Evolutionary conservation across 2,888 invertebrate species (phyloP), one percentile per base, ranked within the genome.

Genomic region (Serripes groenlandicus): DNA sequence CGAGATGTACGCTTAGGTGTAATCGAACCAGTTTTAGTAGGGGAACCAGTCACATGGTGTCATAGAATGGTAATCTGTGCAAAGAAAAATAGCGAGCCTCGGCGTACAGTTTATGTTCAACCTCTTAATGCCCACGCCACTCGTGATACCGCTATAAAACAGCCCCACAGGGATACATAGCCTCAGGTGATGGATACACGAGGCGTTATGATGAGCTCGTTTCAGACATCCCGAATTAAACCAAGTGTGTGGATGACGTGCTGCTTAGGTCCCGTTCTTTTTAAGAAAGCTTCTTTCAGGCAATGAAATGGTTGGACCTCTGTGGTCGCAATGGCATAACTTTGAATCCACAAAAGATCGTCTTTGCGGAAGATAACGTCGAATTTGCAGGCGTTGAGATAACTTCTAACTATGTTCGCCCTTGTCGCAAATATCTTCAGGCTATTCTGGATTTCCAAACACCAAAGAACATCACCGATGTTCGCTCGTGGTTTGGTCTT

Each of bases 41-140:
- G 70, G n/a, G 70, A 54, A 56, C 69, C 69, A 2, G 69, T 69
- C 21, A 69, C 69, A 26, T 69, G 69, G 69, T 69, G 69, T 69
- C 69, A 69, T n/a, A 9, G 69, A 18, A 69, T 69, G 69, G 69
- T 69, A 9, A 52, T 69, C 18, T 69, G 69, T 49, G 49, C 69
- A 11, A 69, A 69, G 52, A 89, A 87, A 71, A 88, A 79, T 66
- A 88, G 90, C 4, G 80, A 87, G 52, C 88, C 88, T 15, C 30
- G 90, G 0, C 77, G 90, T 1, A 90, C 89, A 1, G 83, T 90
- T 21, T 90, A 91, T 72, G 81, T 91, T 60, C 90, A 91, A 58
- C 54, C 90, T 1, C 85, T 90, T 7, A 91, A 91, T 56, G 68
- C 74, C 0, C 78, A 87, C 70, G 89, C 87, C 0, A 75, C 68